Evolutionary conservation across 1,140 invertebrate species (phyloP).

Genomic region (Platyscapa corneri): DNA sequence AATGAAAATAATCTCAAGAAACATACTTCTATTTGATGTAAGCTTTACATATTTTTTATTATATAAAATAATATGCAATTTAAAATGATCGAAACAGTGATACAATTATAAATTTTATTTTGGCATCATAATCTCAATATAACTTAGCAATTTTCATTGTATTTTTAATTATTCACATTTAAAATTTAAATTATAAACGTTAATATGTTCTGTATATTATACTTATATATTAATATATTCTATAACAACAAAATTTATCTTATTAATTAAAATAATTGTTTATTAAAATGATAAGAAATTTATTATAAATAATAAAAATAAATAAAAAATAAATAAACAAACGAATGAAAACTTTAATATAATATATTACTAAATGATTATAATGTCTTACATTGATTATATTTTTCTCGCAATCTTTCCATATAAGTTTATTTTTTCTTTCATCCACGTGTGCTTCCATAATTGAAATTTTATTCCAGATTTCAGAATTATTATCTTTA

Average conservation of each 20-base stretch:
- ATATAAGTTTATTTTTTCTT: constrained; percentile 73
- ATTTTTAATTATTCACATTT: background rate
- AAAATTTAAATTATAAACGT: no score
- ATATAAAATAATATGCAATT: no score
- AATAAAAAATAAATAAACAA: background rate
- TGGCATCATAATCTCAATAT: background rate
- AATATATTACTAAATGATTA: constrained; percentile 52
- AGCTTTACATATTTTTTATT: no score
- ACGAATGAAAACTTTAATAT: background rate
- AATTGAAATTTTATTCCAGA: constrained; percentile 75
- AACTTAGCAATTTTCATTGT: background rate
- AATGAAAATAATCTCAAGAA: no score
- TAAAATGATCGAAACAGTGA: background rate
- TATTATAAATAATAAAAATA: no score
- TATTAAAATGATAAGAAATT: no score
- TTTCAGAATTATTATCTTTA: constrained; percentile 67
- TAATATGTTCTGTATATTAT: no score
- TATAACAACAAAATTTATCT: no score
- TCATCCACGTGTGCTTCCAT: constrained; percentile 77
- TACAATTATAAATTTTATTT: no score
- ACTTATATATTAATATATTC: no score
- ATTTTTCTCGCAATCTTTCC: constrained; percentile 73
- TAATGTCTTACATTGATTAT: constrained; percentile 73
- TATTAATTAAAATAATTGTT: no score
- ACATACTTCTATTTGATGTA: no score